These are phyloP conservation scores for Brachyptera putata DNA, from an alignment of 2,888 invertebrate species.

Conservation along the genomic window DNA sequence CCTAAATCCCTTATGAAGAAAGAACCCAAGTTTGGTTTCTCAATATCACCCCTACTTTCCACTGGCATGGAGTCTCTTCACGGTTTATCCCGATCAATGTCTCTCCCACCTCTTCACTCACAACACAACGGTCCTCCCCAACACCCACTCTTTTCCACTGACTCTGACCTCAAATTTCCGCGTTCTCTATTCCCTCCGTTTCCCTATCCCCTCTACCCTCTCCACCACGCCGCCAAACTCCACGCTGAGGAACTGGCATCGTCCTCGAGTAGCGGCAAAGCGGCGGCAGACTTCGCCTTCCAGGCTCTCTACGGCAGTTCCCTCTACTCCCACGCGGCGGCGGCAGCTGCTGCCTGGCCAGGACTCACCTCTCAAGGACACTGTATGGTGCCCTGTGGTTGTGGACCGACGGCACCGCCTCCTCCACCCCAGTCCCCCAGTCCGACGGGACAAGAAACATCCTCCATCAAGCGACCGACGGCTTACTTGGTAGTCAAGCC, in stretches of 20 bases:
- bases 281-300: slow-evolving; percentile 68
- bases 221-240: slow-evolving; percentile 38
- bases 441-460: slow-evolving; percentile 21
- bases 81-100: slow-evolving; percentile 49
- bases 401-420: slow-evolving; percentile 34
- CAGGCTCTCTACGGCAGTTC: slow-evolving; percentile 53
- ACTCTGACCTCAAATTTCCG: slow-evolving; percentile 61
- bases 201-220: slow-evolving; percentile 65
- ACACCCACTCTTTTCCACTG: slow-evolving; percentile 40
- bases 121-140: slow-evolving; percentile 51
- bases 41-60: slow-evolving; percentile 51
- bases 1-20: slow-evolving; percentile 81
- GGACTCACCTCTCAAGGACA: slow-evolving; percentile 47
- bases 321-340: slow-evolving; percentile 49
- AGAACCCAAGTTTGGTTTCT: slow-evolving; percentile 69
- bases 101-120: slow-evolving; percentile 45
- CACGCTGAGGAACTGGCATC: slow-evolving; percentile 35
- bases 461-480: slow-evolving; percentile 49
- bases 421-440: slow-evolving; percentile 23
- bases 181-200: slow-evolving; percentile 65
- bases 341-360: slow-evolving; percentile 34
- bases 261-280: slow-evolving; percentile 26
- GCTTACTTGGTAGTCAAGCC: slow-evolving; percentile 63
- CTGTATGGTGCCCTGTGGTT: slow-evolving; percentile 38
- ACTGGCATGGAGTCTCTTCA: slow-evolving; percentile 39